These are phyloP conservation scores for Mionectes olivaceus DNA, from an alignment of 2,797 vertebrate species.

Conservation along the genomic window DNA sequence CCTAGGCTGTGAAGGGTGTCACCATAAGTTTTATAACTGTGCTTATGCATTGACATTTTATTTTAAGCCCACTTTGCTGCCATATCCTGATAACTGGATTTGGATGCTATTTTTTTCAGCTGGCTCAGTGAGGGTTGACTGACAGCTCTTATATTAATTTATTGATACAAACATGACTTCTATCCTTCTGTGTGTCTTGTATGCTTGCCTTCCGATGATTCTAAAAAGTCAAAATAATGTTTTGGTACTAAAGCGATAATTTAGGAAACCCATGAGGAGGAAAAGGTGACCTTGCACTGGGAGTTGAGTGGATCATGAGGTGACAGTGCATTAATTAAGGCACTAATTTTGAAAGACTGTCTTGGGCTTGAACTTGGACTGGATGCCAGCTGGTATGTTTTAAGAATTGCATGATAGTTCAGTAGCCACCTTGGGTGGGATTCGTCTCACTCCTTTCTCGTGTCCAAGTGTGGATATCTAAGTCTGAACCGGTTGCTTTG, in stretches of 20 bases:
- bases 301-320: neutral
- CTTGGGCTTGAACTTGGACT: neutral
- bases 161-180: neutral
- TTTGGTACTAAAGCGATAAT: neutral
- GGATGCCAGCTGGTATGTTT: neutral
- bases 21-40: neutral
- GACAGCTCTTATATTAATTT: neutral
- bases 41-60: neutral
- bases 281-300: neutral
- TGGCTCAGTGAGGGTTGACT: neutral
- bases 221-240: neutral
- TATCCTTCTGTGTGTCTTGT: neutral
- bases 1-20: neutral
- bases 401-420: neutral
- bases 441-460: neutral
- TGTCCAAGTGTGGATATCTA: neutral
- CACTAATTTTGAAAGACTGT: neutral
- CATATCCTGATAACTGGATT: neutral
- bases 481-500: neutral
- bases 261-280: neutral
- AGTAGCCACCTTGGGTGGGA: neutral
- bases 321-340: neutral
- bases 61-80: neutral
- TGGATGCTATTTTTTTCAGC: neutral
- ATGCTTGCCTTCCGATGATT: neutral